Evolutionary conservation across 2,113 vertebrate genomes (phyloP), one percentile per base, ranked within the genome.

Genomic region (Zapus hudsonius): DNA sequence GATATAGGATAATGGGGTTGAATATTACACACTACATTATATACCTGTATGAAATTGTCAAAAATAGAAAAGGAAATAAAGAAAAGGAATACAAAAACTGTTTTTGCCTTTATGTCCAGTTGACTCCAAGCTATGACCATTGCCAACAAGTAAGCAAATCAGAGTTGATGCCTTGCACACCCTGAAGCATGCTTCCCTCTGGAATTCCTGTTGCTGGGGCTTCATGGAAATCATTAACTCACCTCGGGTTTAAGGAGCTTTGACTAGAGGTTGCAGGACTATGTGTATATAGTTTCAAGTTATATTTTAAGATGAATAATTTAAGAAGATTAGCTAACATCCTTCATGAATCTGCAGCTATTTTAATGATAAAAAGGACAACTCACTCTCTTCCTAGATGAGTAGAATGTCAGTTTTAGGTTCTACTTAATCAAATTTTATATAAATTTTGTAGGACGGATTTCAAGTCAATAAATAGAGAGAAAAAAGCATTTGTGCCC

Each of bases 251-350:
- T 94, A 83, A 87, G 92, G 84, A 94, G 64, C 85, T 95, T 92
- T 94, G 82, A 75, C 57, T 69, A 25, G 87, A 83, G 83, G 61
- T 88, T 88, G 90, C 85, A 93, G 86, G 91, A 88, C 93, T 92
- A 70, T 90, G 78, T 87, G 94, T 94, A 44, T 84, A 55, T 81
- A 31, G 31, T 92, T 96, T 96, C 79, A 92, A 87, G 74, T 92
- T 81, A 17, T 78, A 44, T 92, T 95, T 97, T 95, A 85, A 67
- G 92, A 93, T 82, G 82, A 70, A 27, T 86, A 38, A 66, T 93
- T 93, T 96, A 92, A 94, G 83, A 90, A 89, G 87, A 91, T 89
- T 93, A 95, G 61, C 70, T 74, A 75, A 55, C 40, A 83, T 92
- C 66, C 72, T 59, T 92, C 90, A 81, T 95, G 88, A 94, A 61